Evolutionary conservation across 2,113 vertebrate genomes (phyloP).

Genomic region (Melanostigma gelatinosum): DNA sequence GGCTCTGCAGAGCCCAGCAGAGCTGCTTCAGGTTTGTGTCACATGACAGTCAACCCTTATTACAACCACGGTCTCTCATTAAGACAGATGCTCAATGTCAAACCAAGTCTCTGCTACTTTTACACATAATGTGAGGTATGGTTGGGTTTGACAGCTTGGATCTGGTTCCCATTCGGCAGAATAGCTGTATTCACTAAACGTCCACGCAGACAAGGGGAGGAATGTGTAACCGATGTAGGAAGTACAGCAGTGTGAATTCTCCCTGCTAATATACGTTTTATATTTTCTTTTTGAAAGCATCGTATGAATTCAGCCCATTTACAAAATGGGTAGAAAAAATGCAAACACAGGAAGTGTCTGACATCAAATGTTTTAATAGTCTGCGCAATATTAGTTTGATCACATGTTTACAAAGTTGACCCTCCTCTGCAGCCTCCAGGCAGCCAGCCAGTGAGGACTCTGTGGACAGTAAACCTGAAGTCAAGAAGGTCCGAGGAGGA

Average conservation of each 20-base stretch:
- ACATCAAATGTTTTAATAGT: too few species aligned
- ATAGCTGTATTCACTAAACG: too few species aligned
- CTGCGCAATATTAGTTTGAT: neutral
- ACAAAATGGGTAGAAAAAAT: neutral
- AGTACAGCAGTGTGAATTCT: too few species aligned
- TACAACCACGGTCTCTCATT: neutral
- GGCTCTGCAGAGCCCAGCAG: constrained; percentile 75
- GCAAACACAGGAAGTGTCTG: neutral
- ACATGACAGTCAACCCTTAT: neutral
- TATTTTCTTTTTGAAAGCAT: neutral
- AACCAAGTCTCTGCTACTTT: neutral
- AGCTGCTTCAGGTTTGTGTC: constrained; percentile 83
- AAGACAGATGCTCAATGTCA: neutral
- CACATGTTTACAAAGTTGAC: neutral
- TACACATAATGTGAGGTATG: neutral
- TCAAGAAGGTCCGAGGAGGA: constrained; percentile 87
- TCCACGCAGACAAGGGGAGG: too few species aligned
- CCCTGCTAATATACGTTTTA: too few species aligned
- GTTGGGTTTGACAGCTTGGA: neutral
- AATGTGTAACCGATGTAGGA: too few species aligned
- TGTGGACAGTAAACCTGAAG: constrained; percentile 89
- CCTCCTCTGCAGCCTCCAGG: constrained; percentile 66
- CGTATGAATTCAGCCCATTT: neutral
- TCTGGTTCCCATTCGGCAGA: too few species aligned
- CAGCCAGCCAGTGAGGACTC: constrained; percentile 82